Evolutionary conservation across 2,113 vertebrate genomes (phyloP).

Genomic region (Hippocampus zosterae): DNA sequence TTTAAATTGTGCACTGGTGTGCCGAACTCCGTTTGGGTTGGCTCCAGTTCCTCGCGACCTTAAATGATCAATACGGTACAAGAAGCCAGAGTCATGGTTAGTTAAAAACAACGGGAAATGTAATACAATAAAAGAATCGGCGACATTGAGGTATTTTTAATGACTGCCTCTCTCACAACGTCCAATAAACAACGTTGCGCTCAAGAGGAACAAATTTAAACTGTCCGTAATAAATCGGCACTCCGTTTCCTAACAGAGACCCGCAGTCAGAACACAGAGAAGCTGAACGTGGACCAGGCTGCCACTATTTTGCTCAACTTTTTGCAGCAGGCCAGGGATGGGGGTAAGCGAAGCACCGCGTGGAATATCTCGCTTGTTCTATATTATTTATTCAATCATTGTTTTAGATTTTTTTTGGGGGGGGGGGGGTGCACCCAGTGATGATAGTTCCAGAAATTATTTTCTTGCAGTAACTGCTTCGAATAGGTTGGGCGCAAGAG

Average conservation of each 20-base stretch:
- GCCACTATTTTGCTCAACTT: conserved; percentile 76
- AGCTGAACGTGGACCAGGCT: conserved; percentile 78
- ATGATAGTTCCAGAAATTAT: no score
- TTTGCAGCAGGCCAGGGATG: conserved; percentile 73
- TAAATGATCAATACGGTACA: background rate
- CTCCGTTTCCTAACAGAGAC: conserved; percentile 71
- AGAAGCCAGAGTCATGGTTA: background rate
- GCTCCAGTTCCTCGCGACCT: no score
- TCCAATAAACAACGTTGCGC: no score
- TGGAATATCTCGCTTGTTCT: background rate
- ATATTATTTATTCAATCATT: background rate
- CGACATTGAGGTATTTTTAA: no score
- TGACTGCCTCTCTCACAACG: no score
- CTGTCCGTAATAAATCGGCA: background rate
- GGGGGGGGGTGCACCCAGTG: no score
- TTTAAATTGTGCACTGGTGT: no score
- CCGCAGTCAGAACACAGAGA: conserved; percentile 77
- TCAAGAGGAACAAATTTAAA: background rate
- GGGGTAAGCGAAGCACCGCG: conserved; percentile 64
- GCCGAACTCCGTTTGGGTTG: no score
- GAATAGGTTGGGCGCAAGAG: no score
- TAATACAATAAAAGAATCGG: no score
- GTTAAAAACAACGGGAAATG: background rate
- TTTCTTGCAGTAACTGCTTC: no score
- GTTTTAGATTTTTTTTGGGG: background rate